Evolutionary conservation across 2,888 invertebrate species (phyloP), one percentile per base, ranked within the genome.

Genomic region (Lycaena phlaeas): DNA sequence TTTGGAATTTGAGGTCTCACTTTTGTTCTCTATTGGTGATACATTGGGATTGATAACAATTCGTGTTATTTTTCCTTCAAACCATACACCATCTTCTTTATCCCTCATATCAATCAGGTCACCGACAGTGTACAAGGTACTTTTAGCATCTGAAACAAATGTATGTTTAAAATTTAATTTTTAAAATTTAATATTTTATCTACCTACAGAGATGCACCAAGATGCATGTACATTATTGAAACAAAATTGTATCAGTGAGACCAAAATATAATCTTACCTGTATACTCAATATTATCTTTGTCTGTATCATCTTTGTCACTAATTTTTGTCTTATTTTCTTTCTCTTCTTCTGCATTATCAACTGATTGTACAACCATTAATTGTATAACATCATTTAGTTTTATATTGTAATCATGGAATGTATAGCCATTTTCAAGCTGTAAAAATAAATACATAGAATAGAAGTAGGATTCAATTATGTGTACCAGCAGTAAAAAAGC

Each of bases 391-490:
- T 50, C 48, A 40, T 50, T 48, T 2, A 50, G 43, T 28, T 48
- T 50, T 17, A 56, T 55, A 50, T 88, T 88, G 60, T 94, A 94
- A 64, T 94, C 92, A 64, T 91, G 89, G 47, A 94, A 74, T 40
- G 87, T 88, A 54, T 91, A 90, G 1, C 88, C 90, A 85, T 92
- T 87, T 64, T 91, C 91, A 37, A 93, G 68, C 88, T 92, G 69
- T 43, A 78, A 31, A 31, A 40, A 18, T 4, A 29, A 36, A 38
- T 9, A 31, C 22, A 41, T 25, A 45, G n/a, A n/a, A n/a, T n/a
- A n/a, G n/a, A n/a, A n/a, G n/a, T n/a, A n/a, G n/a, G n/a, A n/a
- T n/a, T n/a, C n/a, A n/a, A n/a, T n/a, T n/a, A n/a, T n/a, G n/a
- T n/a, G n/a, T n/a, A n/a, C n/a, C n/a, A n/a, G n/a, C n/a, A 36